Base-by-base conservation (phyloP, 2,888 invertebrate genomes). In the Serripes groenlandicus region DNA sequence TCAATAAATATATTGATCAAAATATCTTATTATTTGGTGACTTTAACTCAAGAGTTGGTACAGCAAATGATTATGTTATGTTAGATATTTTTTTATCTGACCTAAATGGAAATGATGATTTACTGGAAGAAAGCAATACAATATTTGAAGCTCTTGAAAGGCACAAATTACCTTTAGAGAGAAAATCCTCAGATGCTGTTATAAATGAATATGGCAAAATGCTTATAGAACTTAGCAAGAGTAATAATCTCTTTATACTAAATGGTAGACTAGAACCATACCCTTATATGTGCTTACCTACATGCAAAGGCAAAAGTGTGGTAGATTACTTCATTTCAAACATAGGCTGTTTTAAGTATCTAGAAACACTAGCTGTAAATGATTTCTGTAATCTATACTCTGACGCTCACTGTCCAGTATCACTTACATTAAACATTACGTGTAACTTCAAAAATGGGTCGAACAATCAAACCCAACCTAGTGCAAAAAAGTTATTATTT, bases 201-300 rank as follows among this genome's bases (percentile, higher is more conserved):
- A 52, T 30, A 23, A 70, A 70, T 70, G 52, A 49, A 18, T 70
- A 28, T 32, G 52, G 70, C 28, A 26, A 30, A 26, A 49, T 52
- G 54, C 54, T 70, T 11, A 11, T 70, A 52, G 54, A 70, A 52
- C 18, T 70, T 54, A 52, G 70, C n/a, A 42, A 35, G 18, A 37
- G 42, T n/a, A 70, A 70, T 70, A 28, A 70, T 54, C 9, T 70
- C 3, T 54, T 70, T 28, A 54, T 70, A 30, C 5, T 70, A 54
- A 70, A 70, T 52, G 70, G 70, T 4, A 49, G 70, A 15, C 15
- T 52, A 11, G 35, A 21, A 54, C 28, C 15, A 9, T 30, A 54
- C 21, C 9, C 21, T 2, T 3, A 52, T 28, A 52, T 11, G 52
- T 54, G 52, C 9, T 52, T 52, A 54, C 26, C 30, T 5, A 70